Evolutionary conservation across 2,888 invertebrate genomes (phyloP).

Genomic region (Oscheius sp.): DNA sequence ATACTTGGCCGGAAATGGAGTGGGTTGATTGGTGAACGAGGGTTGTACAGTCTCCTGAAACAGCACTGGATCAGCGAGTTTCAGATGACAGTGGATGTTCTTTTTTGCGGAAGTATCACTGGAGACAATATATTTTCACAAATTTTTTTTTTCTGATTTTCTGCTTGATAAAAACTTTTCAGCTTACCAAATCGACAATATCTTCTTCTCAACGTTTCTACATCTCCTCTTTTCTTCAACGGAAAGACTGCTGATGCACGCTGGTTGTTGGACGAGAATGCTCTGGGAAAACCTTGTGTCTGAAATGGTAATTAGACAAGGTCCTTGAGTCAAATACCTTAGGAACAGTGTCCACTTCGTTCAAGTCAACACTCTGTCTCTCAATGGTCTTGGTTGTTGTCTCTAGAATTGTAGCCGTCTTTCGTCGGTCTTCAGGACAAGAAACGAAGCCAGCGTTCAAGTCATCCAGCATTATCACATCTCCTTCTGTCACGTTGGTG

Average conservation of each 20-base stretch:
- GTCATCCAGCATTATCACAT: slow-evolving; percentile 55
- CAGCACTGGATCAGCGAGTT: not conserved
- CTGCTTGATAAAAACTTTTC: too few relatives aligned
- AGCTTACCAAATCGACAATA: slow-evolving; percentile 11
- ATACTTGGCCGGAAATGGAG: slow-evolving; percentile 17
- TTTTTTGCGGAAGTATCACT: not conserved
- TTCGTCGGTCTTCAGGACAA: slow-evolving; percentile 9
- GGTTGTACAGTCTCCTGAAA: slow-evolving; percentile 43
- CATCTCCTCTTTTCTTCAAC: slow-evolving; percentile 13
- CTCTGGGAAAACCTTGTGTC: slow-evolving; percentile 9
- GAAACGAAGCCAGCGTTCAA: slow-evolving; percentile 40
- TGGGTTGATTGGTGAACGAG: slow-evolving; percentile 32
- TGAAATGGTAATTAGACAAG: not conserved
- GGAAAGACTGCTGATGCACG: not conserved
- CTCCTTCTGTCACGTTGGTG: slow-evolving; percentile 54
- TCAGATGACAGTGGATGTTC: not conserved
- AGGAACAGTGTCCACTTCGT: not conserved
- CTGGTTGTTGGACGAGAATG: slow-evolving; percentile 19
- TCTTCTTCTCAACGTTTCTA: slow-evolving; percentile 22
- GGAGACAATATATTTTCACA: too few relatives aligned
- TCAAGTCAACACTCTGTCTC: slow-evolving; percentile 7
- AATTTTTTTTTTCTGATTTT: too few relatives aligned
- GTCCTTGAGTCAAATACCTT: not conserved
- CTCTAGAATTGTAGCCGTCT: not conserved
- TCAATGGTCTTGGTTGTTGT: not conserved